Evolutionary conservation across 2,888 invertebrate species (phyloP), one percentile per base, ranked within the genome.

Genomic region (Himalopsyche tibetana): DNA sequence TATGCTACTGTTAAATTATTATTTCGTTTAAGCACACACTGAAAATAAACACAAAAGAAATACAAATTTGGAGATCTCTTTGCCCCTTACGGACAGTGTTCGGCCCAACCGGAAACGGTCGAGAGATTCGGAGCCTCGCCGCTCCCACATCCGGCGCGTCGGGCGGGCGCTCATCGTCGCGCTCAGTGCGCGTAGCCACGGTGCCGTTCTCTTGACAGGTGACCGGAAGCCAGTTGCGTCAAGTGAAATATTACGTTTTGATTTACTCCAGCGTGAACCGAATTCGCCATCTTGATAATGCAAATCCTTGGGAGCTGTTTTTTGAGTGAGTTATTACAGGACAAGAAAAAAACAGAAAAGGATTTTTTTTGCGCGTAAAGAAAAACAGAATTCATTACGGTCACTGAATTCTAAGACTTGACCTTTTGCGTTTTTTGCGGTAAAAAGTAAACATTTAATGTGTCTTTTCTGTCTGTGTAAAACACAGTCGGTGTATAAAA

Each of bases 161-260:
- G 63, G 63, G 63, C 63, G 63, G 63, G 63, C 63, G 51, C 51
- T 51, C 51, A 51, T 51, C 51, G 63, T 63, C 63, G 63, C 28
- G 63, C 63, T 63, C 28, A 63, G 63, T 19, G 63, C 19, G 28
- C 63, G 63, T n/a, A 63, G 63, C 63, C 28, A n/a, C 63, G 63
- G 63, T 19, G 63, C 63, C 28, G 63, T n/a, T 63, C 63, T n/a
- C 63, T 63, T 63, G 63, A 63, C 63, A 63, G 63, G 63, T 63
- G 63, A 63, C 63, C 63, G 63, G 63, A 63, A 63, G 63, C 63
- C 63, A 63, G 63, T 63, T 63, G 63, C 63, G 63, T 63, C 63
- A 63, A 63, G 63, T 63, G 63, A 63, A 63, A 63, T 63, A 63
- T 63, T 63, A 63, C 63, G 28, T 63, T 63, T 63, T 63, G 63